Evolutionary conservation across 2,888 invertebrate species (phyloP).

Genomic region (Caenorhabditis sp.): DNA sequence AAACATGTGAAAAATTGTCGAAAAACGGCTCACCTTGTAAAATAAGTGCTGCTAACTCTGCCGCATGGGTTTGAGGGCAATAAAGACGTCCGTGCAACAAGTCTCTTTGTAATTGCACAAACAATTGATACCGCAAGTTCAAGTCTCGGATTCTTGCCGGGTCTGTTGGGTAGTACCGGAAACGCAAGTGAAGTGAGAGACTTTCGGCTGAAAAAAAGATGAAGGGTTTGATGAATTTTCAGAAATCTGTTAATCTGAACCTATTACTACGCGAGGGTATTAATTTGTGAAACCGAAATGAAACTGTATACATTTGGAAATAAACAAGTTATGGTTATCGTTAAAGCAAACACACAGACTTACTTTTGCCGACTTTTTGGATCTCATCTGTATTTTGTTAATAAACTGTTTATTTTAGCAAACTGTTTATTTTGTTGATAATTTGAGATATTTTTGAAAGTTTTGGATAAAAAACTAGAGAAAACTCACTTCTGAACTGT

Average conservation of each 20-base stretch:
- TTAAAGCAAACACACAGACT: conserved; percentile 15
- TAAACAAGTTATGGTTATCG: background rate
- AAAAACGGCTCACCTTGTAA: conserved; percentile 51
- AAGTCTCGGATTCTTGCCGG: conserved; percentile 90
- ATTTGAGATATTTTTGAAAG: too few species aligned
- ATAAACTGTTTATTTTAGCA: background rate
- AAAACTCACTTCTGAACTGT: conserved; percentile 84
- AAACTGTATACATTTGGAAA: background rate
- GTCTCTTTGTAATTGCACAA: conserved; percentile 90
- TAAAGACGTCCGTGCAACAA: conserved; percentile 91
- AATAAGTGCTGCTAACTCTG: conserved; percentile 62
- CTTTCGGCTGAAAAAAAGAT: conserved; percentile 45
- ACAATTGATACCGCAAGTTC: conserved; percentile 89
- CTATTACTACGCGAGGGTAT: too few species aligned
- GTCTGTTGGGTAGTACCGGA: conserved; percentile 96
- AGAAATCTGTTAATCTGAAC: too few species aligned
- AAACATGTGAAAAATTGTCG: too few species aligned
- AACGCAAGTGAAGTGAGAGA: conserved; percentile 90
- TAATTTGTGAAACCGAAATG: too few species aligned
- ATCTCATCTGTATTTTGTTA: conserved; percentile 25
- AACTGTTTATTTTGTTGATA: too few species aligned
- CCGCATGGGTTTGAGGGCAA: conserved; percentile 78
- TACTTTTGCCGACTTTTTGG: conserved; percentile 41
- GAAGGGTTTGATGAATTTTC: background rate
- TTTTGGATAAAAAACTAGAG: background rate